phyloP scores from a whole-genome alignment of 2,113 vertebrate genomes.

The Cryptotis parvus region DNA sequence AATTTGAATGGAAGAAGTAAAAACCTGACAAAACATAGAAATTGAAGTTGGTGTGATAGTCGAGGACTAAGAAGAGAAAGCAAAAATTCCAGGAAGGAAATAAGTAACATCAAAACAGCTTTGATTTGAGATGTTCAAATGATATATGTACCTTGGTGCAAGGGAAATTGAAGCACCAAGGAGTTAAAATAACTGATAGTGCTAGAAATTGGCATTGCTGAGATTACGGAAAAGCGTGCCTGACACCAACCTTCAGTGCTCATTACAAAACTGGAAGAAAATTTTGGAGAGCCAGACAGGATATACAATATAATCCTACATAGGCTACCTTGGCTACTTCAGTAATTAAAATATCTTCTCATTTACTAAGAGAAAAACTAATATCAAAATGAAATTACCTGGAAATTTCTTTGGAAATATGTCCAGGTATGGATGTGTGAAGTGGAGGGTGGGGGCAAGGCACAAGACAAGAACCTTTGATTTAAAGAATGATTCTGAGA shows the following conservation, averaged over 20 bases:
- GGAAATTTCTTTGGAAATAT: neutral
- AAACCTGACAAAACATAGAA: constrained; percentile 2
- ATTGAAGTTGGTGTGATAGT: neutral
- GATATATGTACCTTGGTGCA: constrained; percentile 36
- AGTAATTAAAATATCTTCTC: neutral
- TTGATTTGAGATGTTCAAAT: constrained; percentile 34
- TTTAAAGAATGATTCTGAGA: neutral
- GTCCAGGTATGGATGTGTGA: too few species aligned
- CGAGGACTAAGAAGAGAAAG: neutral
- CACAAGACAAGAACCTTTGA: neutral
- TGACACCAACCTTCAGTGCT: neutral
- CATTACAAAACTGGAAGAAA: constrained; percentile 28
- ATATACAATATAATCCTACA: neutral
- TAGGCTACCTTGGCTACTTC: neutral
- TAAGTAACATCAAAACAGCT: neutral
- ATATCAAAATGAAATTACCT: constrained; percentile 12
- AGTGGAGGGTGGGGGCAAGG: too few species aligned
- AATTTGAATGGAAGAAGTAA: neutral
- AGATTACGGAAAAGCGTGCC: constrained; percentile 8
- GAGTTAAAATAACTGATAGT: constrained; percentile 34
- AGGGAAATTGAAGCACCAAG: constrained; percentile 45
- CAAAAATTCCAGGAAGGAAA: neutral
- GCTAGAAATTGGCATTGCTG: constrained; percentile 3
- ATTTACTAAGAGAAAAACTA: neutral
- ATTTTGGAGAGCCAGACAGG: neutral